Base-by-base conservation (phyloP, 2,888 invertebrate species). In the Brachyopa scutellaris region DNA sequence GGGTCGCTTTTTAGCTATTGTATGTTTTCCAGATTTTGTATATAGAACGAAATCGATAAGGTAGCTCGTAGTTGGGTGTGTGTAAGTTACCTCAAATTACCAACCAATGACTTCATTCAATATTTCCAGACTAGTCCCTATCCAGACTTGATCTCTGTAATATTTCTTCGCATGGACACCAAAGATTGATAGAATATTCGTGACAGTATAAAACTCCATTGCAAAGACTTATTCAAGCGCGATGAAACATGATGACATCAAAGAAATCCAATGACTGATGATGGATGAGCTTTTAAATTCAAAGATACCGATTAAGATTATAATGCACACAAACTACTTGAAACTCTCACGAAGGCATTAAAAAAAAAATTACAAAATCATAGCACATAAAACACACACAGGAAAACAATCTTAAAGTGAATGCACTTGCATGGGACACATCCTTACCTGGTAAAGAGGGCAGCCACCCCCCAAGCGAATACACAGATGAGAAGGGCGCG, bases 401-500 rank as follows among this genome's bases (percentile, higher is more conserved):
- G 15, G 17, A 5, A 55, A 21, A 33, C 42, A 40, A 47, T 17
- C 23, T 7, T 7, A 33, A 13, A 51, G 47, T 15, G 36, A 26
- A 19, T 53, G 53, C 61, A 61, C 13, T 49, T 21, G n/a, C n/a
- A n/a, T n/a, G n/a, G n/a, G n/a, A n/a, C n/a, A 49, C 29, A 55
- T 79, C 85, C 90, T 92, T 93, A 97, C 97, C 96, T 96, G 85
- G 97, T 96, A 87, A 96, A 95, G 45, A 96, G 90, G 2, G 96
- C 96, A 1, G 96, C 96, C 73, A 95, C 93, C 87, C 95, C 93
- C 97, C 97, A 97, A 26, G 96, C 96, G 70, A 95, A 90, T 0
- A 95, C 92, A 88, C 96, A 96, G 86, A 97, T 96, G 80, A 95
- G 92, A 15, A 95, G 93, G 0, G 97, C 97, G 64, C 96, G 92